A percentile compares a stretch with the other conserved stretches of the same genome.
These are phyloP conservation scores for Etheostoma perlongum DNA, from an alignment of 2,797 vertebrate genomes.

Conservation along the genomic window DNA sequence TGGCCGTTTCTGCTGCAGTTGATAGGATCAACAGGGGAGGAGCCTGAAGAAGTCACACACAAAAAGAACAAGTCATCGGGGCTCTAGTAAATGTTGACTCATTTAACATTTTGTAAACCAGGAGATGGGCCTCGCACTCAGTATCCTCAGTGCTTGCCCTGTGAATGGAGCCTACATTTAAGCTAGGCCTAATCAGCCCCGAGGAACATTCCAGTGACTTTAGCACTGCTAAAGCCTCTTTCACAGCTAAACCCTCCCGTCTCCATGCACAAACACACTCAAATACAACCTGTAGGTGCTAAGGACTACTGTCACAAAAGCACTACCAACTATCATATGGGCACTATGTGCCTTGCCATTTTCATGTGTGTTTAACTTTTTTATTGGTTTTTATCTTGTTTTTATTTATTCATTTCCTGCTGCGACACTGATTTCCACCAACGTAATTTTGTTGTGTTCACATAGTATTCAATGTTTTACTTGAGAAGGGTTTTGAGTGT, in stretches of 20 bases:
- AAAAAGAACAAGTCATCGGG: background rate
- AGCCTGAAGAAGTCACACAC: background rate
- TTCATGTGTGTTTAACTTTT: no score
- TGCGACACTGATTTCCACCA: no score
- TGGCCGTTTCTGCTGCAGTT: constrained; percentile 14
- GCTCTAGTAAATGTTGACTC: constrained; percentile 9
- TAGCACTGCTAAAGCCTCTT: constrained; percentile 9
- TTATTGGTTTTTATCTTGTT: no score
- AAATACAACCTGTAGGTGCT: no score
- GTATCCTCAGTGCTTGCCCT: constrained; percentile 14
- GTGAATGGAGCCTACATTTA: constrained; percentile 28
- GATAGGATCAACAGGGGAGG: constrained; percentile 19
- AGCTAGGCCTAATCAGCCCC: constrained; percentile 13
- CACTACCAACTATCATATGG: no score
- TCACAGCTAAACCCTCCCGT: background rate
- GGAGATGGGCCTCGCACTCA: constrained; percentile 20
- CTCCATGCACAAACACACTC: no score
- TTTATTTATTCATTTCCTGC: no score
- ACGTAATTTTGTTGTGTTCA: no score
- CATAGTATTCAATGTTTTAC: background rate
- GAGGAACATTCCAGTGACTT: constrained; percentile 27
- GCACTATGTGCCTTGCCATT: no score
- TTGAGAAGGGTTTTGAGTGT: background rate
- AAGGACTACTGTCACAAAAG: no score
- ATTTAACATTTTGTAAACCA: constrained; percentile 25